These are phyloP conservation scores for Melanotaenia trifasciata DNA, from an alignment of 2,797 vertebrate genomes.

Conservation along the genomic window DNA sequence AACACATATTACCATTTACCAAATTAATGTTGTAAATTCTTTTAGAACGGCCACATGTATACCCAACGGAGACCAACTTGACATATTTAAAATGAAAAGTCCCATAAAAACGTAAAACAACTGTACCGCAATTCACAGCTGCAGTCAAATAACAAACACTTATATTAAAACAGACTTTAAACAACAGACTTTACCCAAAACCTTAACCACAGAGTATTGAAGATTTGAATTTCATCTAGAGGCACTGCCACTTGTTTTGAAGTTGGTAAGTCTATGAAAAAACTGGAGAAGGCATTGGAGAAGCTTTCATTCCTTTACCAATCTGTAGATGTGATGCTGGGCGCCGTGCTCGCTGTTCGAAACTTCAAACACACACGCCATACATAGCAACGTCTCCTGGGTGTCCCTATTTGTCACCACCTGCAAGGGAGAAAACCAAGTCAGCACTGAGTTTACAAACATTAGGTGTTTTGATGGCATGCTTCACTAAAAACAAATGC, in stretches of 20 bases:
- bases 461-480: neutral
- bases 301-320: conserved; percentile 94
- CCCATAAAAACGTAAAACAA: conserved; percentile 89
- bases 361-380: conserved; percentile 99
- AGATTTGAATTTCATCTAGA: conserved; percentile 88
- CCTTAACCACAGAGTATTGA: conserved; percentile 88
- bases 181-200: conserved; percentile 87
- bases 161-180: conserved; percentile 85
- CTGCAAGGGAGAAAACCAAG: conserved; percentile 74
- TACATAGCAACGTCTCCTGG: conserved; percentile 98
- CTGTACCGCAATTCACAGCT: conserved; percentile 98
- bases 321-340: conserved; percentile 99
- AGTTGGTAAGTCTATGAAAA: conserved; percentile 88
- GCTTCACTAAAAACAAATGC: neutral
- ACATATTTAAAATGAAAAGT: conserved; percentile 82
- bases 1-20: conserved; percentile 68
- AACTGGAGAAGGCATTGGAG: neutral
- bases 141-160: conserved; percentile 89
- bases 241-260: conserved; percentile 95
- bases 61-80: conserved; percentile 84
- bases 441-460: neutral
- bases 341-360: conserved; percentile 99
- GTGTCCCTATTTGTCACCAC: conserved; percentile 99
- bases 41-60: conserved; percentile 69
- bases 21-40: conserved; percentile 68